Evolutionary conservation across 2,797 vertebrate species (phyloP).

Genomic region (Pogoniulus pusillus): DNA sequence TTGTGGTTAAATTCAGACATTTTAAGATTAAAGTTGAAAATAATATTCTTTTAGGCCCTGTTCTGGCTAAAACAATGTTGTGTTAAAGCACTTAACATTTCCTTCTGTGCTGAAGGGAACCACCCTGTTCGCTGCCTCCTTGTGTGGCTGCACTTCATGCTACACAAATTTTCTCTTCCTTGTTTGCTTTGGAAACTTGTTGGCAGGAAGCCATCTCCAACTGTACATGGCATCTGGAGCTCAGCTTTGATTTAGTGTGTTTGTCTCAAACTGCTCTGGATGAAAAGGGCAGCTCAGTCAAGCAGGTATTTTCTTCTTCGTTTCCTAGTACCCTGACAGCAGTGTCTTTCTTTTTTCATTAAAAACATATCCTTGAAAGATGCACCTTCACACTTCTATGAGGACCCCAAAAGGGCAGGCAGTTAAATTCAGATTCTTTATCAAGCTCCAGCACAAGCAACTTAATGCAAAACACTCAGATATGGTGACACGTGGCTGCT

Average conservation of each 20-base stretch:
- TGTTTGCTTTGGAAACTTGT: slow-evolving; percentile 59
- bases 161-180: slow-evolving; percentile 35
- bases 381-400: not conserved
- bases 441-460: not conserved
- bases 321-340: not conserved
- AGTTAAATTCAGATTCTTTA: not conserved
- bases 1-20: not conserved
- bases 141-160: slow-evolving; percentile 25
- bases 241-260: slow-evolving; percentile 4
- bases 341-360: not conserved
- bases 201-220: slow-evolving; percentile 58
- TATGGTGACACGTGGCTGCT: not conserved
- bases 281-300: slow-evolving; percentile 40
- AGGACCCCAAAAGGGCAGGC: not conserved
- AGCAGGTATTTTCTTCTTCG: slow-evolving; percentile 44
- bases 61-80: not conserved
- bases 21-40: not conserved
- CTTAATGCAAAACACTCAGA: not conserved
- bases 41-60: not conserved
- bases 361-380: not conserved
- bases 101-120: not conserved
- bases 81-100: slow-evolving; percentile 24
- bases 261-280: not conserved
- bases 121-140: slow-evolving; percentile 31
- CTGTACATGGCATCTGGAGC: slow-evolving; percentile 46